Conservation (phyloP, 2,113 vertebrate genomes). For the Hymenochirus boettgeri region DNA sequence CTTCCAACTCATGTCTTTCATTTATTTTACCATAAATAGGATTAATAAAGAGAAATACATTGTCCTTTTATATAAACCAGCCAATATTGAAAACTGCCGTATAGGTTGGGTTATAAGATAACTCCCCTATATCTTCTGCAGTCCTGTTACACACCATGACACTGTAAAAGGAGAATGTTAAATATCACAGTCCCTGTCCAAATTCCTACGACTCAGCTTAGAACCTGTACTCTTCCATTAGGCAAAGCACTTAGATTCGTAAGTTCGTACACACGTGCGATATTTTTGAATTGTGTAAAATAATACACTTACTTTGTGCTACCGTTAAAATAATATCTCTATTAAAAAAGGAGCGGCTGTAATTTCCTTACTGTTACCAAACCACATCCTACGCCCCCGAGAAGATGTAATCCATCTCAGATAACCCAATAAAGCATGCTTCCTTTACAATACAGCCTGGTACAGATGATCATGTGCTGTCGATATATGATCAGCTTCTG, state of each 20-base stretch:
- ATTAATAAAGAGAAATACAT: too few species aligned
- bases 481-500: conserved; percentile 77
- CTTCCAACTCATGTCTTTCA: too few species aligned
- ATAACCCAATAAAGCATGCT: conserved; percentile 6
- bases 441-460: conserved; percentile 44
- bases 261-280: neutral
- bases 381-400: neutral
- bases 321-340: too few species aligned
- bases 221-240: neutral
- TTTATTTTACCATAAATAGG: neutral
- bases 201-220: neutral
- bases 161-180: neutral
- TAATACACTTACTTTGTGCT: too few species aligned
- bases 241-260: neutral
- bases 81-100: too few species aligned
- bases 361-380: too few species aligned
- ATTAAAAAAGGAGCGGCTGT: too few species aligned
- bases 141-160: too few species aligned
- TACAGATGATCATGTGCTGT: conserved; percentile 71
- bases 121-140: too few species aligned
- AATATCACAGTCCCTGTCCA: conserved; percentile 14
- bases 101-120: too few species aligned
- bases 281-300: too few species aligned
- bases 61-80: too few species aligned
- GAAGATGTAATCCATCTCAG: neutral